Conservation (phyloP, 1,140 invertebrate species). For the Apolygus lucorum region DNA sequence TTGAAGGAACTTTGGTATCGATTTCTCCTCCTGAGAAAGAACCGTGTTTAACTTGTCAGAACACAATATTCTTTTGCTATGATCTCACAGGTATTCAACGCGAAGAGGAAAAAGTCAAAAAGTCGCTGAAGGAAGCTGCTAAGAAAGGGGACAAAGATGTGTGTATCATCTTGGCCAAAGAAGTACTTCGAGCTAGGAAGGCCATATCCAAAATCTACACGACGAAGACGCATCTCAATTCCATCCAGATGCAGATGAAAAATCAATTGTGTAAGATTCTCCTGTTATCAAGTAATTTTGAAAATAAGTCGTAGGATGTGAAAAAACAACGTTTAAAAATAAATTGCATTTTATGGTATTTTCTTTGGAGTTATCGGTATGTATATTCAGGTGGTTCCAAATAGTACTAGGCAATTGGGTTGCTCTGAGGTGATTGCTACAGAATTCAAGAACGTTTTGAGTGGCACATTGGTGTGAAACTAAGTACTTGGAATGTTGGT, state of each 20-base stretch:
- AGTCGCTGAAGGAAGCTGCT: constrained; percentile 88
- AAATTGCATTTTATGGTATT: too few relatives aligned
- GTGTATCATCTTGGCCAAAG: constrained; percentile 90
- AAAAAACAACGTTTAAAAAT: too few relatives aligned
- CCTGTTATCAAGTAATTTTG: background rate
- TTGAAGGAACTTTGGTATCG: background rate
- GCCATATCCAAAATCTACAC: constrained; percentile 85
- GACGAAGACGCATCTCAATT: constrained; percentile 96
- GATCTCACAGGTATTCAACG: constrained; percentile 83
- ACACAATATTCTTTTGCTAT: too few relatives aligned
- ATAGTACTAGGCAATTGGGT: too few relatives aligned
- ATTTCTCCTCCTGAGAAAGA: background rate
- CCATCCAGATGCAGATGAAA: constrained; percentile 95
- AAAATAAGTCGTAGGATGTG: too few relatives aligned
- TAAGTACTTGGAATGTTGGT: too few relatives aligned
- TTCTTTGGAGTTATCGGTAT: too few relatives aligned
- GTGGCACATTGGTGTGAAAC: too few relatives aligned
- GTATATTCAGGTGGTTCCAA: too few relatives aligned
- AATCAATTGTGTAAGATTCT: constrained; percentile 74
- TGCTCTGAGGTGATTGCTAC: too few relatives aligned
- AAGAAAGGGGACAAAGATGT: constrained; percentile 93
- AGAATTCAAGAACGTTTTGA: too few relatives aligned
- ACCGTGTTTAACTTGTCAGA: constrained; percentile 29
- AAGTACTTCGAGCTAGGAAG: constrained; percentile 83
- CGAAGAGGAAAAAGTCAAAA: constrained; percentile 95